Evolutionary conservation across 2,888 invertebrate species (phyloP).

Genomic region (Arenicola marina): DNA sequence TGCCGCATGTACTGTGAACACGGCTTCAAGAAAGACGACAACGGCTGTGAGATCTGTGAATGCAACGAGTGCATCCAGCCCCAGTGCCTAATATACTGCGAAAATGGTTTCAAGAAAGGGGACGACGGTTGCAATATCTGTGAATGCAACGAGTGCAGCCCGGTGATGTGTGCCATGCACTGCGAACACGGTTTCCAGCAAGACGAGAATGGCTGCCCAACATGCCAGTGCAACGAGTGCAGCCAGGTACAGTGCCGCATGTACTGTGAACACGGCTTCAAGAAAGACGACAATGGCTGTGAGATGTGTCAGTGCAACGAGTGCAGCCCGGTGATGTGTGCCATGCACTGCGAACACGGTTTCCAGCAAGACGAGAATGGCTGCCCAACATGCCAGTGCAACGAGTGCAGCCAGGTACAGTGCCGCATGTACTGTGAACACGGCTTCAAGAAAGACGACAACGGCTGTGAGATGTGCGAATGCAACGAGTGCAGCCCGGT

Average conservation of each 20-base stretch:
- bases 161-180: neutral
- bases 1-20: constrained; percentile 5
- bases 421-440: constrained; percentile 16
- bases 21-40: constrained; percentile 14
- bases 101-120: constrained; percentile 17
- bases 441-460: constrained; percentile 15
- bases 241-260: neutral
- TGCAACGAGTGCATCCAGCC: constrained; percentile 6
- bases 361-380: constrained; percentile 18
- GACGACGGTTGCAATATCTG: constrained; percentile 12
- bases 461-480: constrained; percentile 8
- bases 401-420: neutral
- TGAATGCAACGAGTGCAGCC: neutral
- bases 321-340: constrained; percentile 8
- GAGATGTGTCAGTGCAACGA: constrained; percentile 5
- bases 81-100: constrained; percentile 13
- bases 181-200: constrained; percentile 19
- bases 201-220: constrained; percentile 13
- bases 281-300: constrained; percentile 14
- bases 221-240: constrained; percentile 12
- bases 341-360: constrained; percentile 22
- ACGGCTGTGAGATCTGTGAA: constrained; percentile 19
- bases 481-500: neutral
- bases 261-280: constrained; percentile 19
- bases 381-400: constrained; percentile 18